Evolutionary conservation across 1,140 invertebrate species (phyloP).

Genomic region (Druon quercuslanigerum): DNA sequence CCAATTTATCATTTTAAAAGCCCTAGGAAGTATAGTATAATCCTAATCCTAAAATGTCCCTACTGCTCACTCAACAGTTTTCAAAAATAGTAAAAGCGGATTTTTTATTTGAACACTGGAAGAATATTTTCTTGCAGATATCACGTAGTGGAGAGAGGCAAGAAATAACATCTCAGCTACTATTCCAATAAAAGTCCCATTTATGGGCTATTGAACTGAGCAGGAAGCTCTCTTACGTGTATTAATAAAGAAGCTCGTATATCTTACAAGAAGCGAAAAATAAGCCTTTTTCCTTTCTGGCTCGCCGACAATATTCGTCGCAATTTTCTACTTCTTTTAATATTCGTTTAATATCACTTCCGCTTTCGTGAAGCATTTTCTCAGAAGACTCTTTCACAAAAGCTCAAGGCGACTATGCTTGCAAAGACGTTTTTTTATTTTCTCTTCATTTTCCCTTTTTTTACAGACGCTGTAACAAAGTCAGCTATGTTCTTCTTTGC

Average conservation of each 20-base stretch:
- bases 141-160: background rate
- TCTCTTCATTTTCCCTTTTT: slow-evolving; percentile 41
- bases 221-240: slow-evolving; percentile 4
- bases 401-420: background rate
- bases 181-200: slow-evolving; percentile 13
- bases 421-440: background rate
- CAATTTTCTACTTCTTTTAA: slow-evolving; percentile 13
- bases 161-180: background rate
- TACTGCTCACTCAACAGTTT: too few relatives aligned
- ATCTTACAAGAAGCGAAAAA: slow-evolving; percentile 20
- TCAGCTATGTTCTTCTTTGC: slow-evolving; percentile 81
- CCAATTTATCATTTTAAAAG: too few relatives aligned
- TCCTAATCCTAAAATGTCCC: too few relatives aligned
- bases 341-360: slow-evolving; percentile 18
- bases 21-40: too few relatives aligned
- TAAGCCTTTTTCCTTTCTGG: slow-evolving; percentile 1
- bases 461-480: slow-evolving; percentile 82
- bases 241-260: slow-evolving; percentile 29
- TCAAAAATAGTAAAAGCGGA: too few relatives aligned
- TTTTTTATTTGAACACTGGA: background rate
- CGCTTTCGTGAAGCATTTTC: background rate
- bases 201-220: background rate
- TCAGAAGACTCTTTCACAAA: background rate
- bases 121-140: background rate
- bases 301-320: slow-evolving; percentile 2